Conservation (phyloP, 2,888 invertebrate species). For the Agonum fuliginosum region DNA sequence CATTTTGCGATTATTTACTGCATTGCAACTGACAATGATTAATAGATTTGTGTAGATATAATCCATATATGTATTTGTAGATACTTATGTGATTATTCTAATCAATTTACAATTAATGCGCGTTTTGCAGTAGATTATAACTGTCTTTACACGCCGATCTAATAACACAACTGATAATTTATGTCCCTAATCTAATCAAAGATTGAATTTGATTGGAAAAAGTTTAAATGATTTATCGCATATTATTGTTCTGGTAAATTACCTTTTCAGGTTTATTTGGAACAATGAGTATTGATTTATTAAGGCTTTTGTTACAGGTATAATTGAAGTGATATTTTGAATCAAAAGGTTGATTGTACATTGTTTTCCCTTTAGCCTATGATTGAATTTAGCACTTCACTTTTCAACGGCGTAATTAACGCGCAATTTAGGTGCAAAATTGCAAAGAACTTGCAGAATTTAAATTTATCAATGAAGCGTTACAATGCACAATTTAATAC, state of each 20-base stretch:
- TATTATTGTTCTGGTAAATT: slow-evolving; percentile 36
- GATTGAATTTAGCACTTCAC: slow-evolving; percentile 38
- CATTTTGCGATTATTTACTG: slow-evolving; percentile 5
- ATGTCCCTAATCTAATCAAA: slow-evolving; percentile 20
- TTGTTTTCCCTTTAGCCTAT: slow-evolving; percentile 40
- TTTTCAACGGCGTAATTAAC: slow-evolving; percentile 24
- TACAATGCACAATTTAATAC: too few relatives aligned
- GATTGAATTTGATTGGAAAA: slow-evolving; percentile 36
- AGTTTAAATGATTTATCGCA: slow-evolving; percentile 26
- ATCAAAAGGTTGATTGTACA: slow-evolving; percentile 44
- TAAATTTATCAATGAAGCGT: not conserved
- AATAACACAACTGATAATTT: not conserved
- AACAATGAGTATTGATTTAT: slow-evolving; percentile 39
- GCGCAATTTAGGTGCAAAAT: slow-evolving; percentile 23
- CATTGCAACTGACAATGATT: slow-evolving; percentile 27
- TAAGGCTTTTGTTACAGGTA: slow-evolving; percentile 28
- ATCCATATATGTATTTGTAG: slow-evolving; percentile 11
- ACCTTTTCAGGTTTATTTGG: slow-evolving; percentile 34
- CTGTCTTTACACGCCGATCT: slow-evolving; percentile 3
- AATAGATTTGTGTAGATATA: slow-evolving; percentile 15
- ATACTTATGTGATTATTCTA: slow-evolving; percentile 32
- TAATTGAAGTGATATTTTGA: slow-evolving; percentile 40
- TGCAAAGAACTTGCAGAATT: too few relatives aligned
- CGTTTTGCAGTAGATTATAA: slow-evolving; percentile 13
- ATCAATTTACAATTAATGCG: slow-evolving; percentile 20